Percentiles rank a stretch among this genome's conserved stretches.
These are phyloP conservation scores for Siphamia tubifer DNA, from an alignment of 2,113 vertebrate genomes.

Conservation along the genomic window DNA sequence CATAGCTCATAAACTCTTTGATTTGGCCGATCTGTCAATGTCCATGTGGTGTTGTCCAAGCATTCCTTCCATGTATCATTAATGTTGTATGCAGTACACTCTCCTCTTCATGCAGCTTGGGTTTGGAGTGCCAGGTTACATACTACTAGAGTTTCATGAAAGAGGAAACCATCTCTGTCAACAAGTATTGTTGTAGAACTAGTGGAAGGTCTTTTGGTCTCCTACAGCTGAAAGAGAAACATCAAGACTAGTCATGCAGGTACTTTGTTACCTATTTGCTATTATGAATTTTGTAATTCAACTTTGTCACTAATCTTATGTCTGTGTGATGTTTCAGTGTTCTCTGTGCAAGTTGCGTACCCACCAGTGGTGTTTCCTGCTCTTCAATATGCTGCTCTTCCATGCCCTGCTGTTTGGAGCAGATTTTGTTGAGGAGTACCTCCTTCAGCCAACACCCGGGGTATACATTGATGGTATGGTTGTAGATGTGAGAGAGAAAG, in stretches of 20 bases:
- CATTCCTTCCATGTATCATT: constrained; percentile 16
- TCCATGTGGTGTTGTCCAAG: background rate
- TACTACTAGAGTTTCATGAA: constrained; percentile 58
- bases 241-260: constrained; percentile 57
- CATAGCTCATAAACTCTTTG: too few species aligned
- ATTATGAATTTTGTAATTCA: background rate
- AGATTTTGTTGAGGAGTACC: constrained; percentile 91
- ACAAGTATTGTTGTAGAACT: constrained; percentile 22
- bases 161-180: constrained; percentile 55
- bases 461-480: constrained; percentile 81
- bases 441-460: constrained; percentile 81
- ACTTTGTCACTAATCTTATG: background rate
- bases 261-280: constrained; percentile 17
- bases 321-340: constrained; percentile 65
- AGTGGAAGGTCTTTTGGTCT: background rate
- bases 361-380: constrained; percentile 93
- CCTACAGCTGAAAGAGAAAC: background rate
- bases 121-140: constrained; percentile 48
- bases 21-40: too few species aligned
- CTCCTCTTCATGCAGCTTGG: constrained; percentile 7
- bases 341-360: constrained; percentile 85
- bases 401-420: constrained; percentile 89
- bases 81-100: constrained; percentile 37
- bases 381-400: constrained; percentile 89
- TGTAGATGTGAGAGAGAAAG: constrained; percentile 83